A percentile compares a stretch with the other conserved stretches of the same genome.
Conservation (phyloP, 2,113 vertebrate genomes). For the Hippoglossus stenolepis region DNA sequence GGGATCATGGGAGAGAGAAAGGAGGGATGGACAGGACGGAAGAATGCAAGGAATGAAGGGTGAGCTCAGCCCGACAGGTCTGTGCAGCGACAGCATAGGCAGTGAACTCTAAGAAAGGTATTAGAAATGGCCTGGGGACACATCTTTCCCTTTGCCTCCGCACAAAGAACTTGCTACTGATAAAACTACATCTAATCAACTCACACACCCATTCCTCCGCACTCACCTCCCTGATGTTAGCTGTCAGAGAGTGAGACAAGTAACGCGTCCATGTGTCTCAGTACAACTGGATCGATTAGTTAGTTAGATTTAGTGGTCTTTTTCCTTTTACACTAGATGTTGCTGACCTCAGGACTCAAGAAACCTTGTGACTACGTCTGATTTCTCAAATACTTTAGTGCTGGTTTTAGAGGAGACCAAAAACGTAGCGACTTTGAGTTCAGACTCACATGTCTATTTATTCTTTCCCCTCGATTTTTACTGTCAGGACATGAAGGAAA, state of each 20-base stretch:
- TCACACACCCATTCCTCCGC: slow-evolving; percentile 16
- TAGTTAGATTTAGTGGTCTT: no score
- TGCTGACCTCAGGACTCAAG: no score
- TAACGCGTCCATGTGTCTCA: not conserved
- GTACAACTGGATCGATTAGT: no score
- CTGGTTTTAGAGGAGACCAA: not conserved
- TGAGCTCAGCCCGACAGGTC: slow-evolving; percentile 80
- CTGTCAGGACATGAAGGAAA: not conserved
- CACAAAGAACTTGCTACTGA: slow-evolving; percentile 70
- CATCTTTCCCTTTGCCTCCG: slow-evolving; percentile 57
- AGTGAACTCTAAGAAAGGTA: slow-evolving; percentile 75
- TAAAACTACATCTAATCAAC: slow-evolving; percentile 60
- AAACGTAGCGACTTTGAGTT: not conserved
- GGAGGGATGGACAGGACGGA: slow-evolving; percentile 69
- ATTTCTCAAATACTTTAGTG: not conserved
- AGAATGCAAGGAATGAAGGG: slow-evolving; percentile 82
- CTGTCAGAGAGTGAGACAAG: not conserved
- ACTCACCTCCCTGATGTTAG: not conserved
- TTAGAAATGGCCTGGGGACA: slow-evolving; percentile 72
- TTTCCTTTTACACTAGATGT: no score
- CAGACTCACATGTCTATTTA: not conserved
- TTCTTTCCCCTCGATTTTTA: slow-evolving; percentile 7
- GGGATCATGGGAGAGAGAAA: slow-evolving; percentile 55
- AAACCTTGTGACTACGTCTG: no score
- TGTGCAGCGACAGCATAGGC: slow-evolving; percentile 76